phyloP scores from a whole-genome alignment of 2,888 invertebrate genomes.

The Trissolcus brochymenae region DNA sequence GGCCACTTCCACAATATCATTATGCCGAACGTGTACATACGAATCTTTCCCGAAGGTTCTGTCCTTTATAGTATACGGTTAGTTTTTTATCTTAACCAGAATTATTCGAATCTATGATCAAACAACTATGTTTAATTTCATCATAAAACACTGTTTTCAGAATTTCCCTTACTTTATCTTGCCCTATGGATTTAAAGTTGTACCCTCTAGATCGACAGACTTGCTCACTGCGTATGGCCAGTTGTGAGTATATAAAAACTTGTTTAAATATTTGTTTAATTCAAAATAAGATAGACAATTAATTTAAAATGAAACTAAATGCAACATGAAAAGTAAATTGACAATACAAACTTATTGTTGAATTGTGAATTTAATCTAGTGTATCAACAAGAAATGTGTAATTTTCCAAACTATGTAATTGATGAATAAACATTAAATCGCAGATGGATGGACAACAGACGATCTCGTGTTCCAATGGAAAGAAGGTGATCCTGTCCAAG shows the following conservation, averaged over 20 bases:
- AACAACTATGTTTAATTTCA: background rate
- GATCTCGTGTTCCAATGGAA: slow-evolving; percentile 98
- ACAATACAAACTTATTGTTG: too few species aligned
- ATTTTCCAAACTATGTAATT: slow-evolving; percentile 34
- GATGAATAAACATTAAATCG: slow-evolving; percentile 36
- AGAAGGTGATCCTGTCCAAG: slow-evolving; percentile 96
- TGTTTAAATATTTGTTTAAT: background rate
- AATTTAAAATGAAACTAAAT: too few species aligned
- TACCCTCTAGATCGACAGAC: slow-evolving; percentile 97
- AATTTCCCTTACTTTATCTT: slow-evolving; percentile 95
- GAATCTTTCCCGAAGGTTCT: slow-evolving; percentile 95
- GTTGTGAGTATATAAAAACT: slow-evolving; percentile 85
- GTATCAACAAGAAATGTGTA: background rate
- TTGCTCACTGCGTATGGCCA: slow-evolving; percentile 96
- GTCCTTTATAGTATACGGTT: slow-evolving; percentile 96
- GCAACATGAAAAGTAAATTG: too few species aligned
- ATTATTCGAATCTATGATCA: background rate
- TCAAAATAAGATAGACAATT: too few species aligned
- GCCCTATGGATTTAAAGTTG: slow-evolving; percentile 97
- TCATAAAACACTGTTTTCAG: slow-evolving; percentile 76
- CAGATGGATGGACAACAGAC: slow-evolving; percentile 98
- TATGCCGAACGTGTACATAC: slow-evolving; percentile 97
- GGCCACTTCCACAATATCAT: slow-evolving; percentile 98
- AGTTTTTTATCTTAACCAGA: slow-evolving; percentile 54
- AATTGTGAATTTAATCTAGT: too few species aligned